phyloP scores from a whole-genome alignment of 2,113 vertebrate genomes.

The Cyanoramphus novaezelandiae region DNA sequence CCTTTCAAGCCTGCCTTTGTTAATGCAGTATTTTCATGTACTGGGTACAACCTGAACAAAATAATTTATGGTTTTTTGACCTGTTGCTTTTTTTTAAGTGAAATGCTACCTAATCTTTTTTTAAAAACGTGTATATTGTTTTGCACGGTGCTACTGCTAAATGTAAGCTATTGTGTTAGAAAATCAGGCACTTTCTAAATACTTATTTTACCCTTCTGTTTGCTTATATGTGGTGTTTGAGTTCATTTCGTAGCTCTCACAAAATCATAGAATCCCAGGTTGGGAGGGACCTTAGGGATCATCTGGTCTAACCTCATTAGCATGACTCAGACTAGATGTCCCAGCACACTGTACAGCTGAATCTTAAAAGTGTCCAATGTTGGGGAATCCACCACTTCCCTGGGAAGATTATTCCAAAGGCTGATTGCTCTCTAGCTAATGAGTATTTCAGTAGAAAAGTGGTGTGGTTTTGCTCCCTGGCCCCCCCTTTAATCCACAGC shows the following conservation, averaged over 20 bases:
- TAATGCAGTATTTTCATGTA: background rate
- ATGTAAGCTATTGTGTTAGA: background rate
- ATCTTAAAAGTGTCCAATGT: background rate
- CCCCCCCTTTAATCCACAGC: background rate
- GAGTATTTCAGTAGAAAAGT: background rate
- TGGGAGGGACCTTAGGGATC: background rate
- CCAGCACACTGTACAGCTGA: background rate
- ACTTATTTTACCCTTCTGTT: background rate
- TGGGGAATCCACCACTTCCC: background rate
- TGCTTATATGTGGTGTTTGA: background rate
- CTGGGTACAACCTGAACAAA: background rate
- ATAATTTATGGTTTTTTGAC: background rate
- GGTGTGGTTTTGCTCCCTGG: fast-evolving
- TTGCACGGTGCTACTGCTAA: background rate
- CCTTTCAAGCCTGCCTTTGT: background rate
- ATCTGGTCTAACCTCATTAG: background rate
- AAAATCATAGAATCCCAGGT: background rate
- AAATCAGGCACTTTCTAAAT: background rate
- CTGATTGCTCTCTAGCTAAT: background rate
- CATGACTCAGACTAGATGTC: background rate
- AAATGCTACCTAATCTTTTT: background rate
- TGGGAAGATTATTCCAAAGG: background rate
- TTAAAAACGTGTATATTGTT: background rate
- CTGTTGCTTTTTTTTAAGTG: background rate
- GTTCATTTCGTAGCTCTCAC: background rate